A percentile compares a stretch with the other conserved stretches of the same genome.
Conservation (phyloP, 2,888 invertebrate species). For the Digitonthophagus gazella region DNA sequence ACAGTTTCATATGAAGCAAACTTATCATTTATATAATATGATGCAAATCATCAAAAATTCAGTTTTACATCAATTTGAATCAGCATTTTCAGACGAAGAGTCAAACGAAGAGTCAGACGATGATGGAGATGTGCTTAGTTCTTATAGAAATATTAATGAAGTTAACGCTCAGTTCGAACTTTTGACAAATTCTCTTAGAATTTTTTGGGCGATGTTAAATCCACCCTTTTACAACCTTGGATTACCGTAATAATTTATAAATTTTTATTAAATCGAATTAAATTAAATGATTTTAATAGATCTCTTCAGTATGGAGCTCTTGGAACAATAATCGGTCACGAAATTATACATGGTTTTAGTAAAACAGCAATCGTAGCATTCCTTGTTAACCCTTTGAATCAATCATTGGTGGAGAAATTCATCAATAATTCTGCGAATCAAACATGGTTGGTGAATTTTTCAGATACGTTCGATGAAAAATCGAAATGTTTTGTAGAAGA, state of each 20-base stretch:
- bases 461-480: slow-evolving; percentile 69
- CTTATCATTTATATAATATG: neutral
- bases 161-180: slow-evolving; percentile 74
- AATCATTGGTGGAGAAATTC: no score
- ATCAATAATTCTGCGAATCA: no score
- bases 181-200: neutral
- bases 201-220: slow-evolving; percentile 79
- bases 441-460: slow-evolving; percentile 80
- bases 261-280: neutral
- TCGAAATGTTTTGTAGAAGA: slow-evolving; percentile 83
- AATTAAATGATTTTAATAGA: slow-evolving; percentile 49
- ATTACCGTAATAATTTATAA: slow-evolving; percentile 60
- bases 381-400: no score
- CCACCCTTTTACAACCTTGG: slow-evolving; percentile 82
- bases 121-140: neutral
- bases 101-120: neutral
- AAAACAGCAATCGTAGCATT: slow-evolving; percentile 69
- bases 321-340: slow-evolving; percentile 79
- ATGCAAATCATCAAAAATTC: neutral
- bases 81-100: no score
- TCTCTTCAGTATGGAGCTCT: slow-evolving; percentile 74
- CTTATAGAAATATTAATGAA: neutral
- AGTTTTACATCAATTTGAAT: neutral
- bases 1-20: neutral
- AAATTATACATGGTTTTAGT: slow-evolving; percentile 59